These are phyloP conservation scores for Oceanites oceanicus DNA, from an alignment of 2,113 vertebrate species.

Conservation along the genomic window DNA sequence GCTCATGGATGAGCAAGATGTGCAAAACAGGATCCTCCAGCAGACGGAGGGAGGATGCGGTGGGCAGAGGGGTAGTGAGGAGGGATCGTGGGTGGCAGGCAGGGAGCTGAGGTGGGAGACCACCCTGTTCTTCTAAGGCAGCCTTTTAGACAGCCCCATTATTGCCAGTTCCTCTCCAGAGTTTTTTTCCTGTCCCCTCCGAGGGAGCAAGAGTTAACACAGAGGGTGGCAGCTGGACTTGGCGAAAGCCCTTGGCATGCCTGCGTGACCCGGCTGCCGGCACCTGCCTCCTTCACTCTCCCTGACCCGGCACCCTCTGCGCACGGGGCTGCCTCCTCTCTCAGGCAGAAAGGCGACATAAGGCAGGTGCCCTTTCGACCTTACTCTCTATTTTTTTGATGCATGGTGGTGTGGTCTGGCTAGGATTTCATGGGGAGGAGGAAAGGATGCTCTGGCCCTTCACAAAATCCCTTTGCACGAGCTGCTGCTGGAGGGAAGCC, in stretches of 20 bases:
- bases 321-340: neutral
- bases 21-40: neutral
- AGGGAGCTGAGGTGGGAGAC: rapidly evolving
- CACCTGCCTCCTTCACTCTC: constrained; percentile 4
- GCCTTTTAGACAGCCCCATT: neutral
- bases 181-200: neutral
- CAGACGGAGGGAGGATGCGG: neutral
- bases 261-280: rapidly evolving
- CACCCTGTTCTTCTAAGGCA: rapidly evolving
- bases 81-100: neutral
- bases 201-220: neutral
- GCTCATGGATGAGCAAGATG: neutral
- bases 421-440: neutral
- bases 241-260: neutral
- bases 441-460: neutral
- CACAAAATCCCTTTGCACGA: neutral
- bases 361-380: rapidly evolving
- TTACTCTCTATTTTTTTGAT: neutral
- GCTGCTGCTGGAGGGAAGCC: neutral
- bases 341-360: rapidly evolving
- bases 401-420: rapidly evolving
- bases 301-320: rapidly evolving
- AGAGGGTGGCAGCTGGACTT: neutral
- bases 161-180: neutral
- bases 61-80: neutral